Evolutionary conservation across 2,888 invertebrate genomes (phyloP), one percentile per base, ranked within the genome.

Genomic region (Nudaria mundana): DNA sequence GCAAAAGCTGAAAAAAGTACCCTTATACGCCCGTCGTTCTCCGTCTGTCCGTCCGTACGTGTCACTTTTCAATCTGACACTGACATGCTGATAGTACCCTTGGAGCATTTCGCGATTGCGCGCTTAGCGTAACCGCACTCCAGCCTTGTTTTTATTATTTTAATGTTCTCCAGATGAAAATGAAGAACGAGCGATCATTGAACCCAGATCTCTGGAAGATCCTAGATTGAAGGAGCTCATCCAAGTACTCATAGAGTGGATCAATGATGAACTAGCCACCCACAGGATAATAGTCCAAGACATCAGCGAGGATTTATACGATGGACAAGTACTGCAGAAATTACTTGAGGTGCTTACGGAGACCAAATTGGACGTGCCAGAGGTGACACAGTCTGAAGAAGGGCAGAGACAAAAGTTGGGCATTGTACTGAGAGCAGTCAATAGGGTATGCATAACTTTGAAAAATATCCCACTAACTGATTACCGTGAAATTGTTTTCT

Each of bases 331-430:
- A 3, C 74, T 93, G 30, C 93, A 94, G 61, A 94, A 94, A 66
- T 75, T 94, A 1, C 81, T 93, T 63, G 97, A 98, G 77, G 97
- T 96, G 76, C 85, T 98, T 30, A 95, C 97, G 0, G 93, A 94
- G 13, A 94, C 94, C 34, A 95, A 97, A 80, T 87, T 99, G 30
- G 98, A 99, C 83, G 98, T 98, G 3, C 97, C 98, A 0, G 99
- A 99, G 89, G 99, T 99, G 1, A 98, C 99, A 0, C 99, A 99
- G 78, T 98, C 98, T 0, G 99, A 99, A 79, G 97, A 97, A 76
- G 97, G 98, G 0, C 99, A 99, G 79, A 94, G 96, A 48, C 97
- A 98, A 73, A 99, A 99, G 71, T 85, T 99, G 20, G 91, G 93
- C 41, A 93, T 97, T 44, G 98, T 99, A 23, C 85, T 99, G 26